phyloP scores from a whole-genome alignment of 2,113 vertebrate species.

The Forbesichthys papilliferus region DNA sequence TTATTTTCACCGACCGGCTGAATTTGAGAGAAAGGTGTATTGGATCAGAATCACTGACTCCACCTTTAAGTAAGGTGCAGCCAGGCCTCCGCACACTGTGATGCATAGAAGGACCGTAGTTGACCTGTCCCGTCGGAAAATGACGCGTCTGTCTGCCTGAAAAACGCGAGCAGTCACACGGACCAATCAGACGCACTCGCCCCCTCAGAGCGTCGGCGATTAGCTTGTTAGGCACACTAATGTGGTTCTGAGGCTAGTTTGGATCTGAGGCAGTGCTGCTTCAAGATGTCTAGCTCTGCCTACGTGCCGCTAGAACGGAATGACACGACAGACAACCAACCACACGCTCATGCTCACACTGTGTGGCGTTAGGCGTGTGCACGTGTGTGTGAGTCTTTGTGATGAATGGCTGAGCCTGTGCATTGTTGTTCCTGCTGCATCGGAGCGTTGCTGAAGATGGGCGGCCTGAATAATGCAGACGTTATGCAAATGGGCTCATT shows the following conservation, averaged over 20 bases:
- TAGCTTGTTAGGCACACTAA: too few relatives aligned
- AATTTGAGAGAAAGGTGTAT: too few relatives aligned
- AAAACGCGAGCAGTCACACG: conserved; percentile 26
- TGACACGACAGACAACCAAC: neutral
- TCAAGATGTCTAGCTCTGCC: too few relatives aligned
- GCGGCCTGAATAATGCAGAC: conserved; percentile 84
- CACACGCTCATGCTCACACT: neutral
- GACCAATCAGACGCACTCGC: neutral
- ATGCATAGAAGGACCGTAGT: conserved; percentile 18
- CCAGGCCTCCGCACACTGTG: too few relatives aligned
- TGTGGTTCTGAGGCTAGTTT: too few relatives aligned
- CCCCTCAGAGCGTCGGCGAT: too few relatives aligned
- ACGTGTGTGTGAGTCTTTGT: conserved; percentile 72
- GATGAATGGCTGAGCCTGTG: conserved; percentile 54
- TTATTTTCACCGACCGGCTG: too few relatives aligned
- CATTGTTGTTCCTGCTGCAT: conserved; percentile 74
- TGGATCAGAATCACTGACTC: too few relatives aligned
- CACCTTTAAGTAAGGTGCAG: neutral
- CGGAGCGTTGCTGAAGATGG: conserved; percentile 84
- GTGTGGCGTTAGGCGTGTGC: conserved; percentile 22
- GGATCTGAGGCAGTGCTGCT: too few relatives aligned
- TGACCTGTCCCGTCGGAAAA: conserved; percentile 21
- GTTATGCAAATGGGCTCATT: conserved; percentile 92
- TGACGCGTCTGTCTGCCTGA: too few relatives aligned
- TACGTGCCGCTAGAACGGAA: too few relatives aligned